Evolutionary conservation across 1,140 invertebrate genomes (phyloP), one percentile per base, ranked within the genome.

Genomic region (Pogonomyrmex californicus): DNA sequence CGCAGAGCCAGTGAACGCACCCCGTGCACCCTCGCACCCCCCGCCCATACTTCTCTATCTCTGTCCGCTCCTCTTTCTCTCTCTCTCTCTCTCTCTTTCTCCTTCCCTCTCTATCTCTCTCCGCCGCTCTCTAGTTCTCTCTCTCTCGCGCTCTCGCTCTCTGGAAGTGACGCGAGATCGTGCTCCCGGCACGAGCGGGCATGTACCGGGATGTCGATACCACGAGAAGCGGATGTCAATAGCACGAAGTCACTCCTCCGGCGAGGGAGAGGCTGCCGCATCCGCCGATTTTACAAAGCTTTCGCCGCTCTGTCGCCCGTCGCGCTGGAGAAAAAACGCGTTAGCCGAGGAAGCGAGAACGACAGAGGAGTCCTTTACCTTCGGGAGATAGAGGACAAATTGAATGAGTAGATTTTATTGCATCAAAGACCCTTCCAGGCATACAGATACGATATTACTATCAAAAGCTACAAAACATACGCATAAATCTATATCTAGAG

Each of bases 171-270:
- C 92, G 92, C 91, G 89, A 89, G 90, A 88, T 90, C 90, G 88
- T 93, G 92, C 91, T 93, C 79, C 85, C 91, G 79, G 91, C 85
- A 89, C 85, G 85, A 66, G 85, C 89, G 86, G 88, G 90, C 92
- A 93, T 94, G 92, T 93, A 93, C 93, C 86, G 90, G 90, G 90
- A 92, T 94, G 93, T 95, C 94, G 93, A 94, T 94, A 94, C 89
- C 94, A 94, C 91, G 91, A 93, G 92, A 92, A 94, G 94, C 91
- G 91, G 92, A 94, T 94, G 94, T 93, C 94, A 95, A 95, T 95
- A 94, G 92, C 94, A 94, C 87, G 89, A 90, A 93, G 90, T 93
- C 93, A 92, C 88, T 91, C 81, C 87, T 91, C 85, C 83, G 85
- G 87, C 86, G 60, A 85, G 88, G 75, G 91, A 87, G 85, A 81